Evolutionary conservation across 2,113 vertebrate species (phyloP).

Genomic region (Mohoua ochrocephala): DNA sequence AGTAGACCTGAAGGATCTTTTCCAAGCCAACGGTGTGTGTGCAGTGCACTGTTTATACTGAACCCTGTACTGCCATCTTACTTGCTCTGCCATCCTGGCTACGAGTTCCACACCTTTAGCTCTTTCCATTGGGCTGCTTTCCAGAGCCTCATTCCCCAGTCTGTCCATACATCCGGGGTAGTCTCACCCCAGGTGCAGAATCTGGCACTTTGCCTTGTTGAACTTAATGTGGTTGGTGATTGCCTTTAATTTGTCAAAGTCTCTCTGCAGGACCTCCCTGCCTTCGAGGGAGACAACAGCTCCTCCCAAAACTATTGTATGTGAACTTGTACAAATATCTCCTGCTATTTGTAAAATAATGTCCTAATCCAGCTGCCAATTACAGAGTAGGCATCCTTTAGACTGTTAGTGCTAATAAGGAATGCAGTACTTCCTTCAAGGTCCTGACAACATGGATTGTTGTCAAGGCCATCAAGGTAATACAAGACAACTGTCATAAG

Average conservation of each 20-base stretch:
- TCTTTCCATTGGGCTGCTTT: not conserved
- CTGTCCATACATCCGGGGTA: not conserved
- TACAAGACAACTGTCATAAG: not conserved
- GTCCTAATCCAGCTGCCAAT: not conserved
- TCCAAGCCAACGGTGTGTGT: rapidly evolving
- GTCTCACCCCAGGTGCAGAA: not conserved
- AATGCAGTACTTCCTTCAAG: not conserved
- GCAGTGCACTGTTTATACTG: not conserved
- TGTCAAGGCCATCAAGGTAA: not conserved
- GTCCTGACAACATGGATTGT: not conserved
- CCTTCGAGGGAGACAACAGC: not conserved
- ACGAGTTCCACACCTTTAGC: not conserved
- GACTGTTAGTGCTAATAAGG: not conserved
- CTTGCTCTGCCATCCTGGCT: not conserved
- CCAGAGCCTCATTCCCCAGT: not conserved
- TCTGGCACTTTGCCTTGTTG: not conserved
- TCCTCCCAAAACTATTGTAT: not conserved
- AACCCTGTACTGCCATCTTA: rapidly evolving
- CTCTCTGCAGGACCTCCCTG: not conserved
- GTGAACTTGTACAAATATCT: not conserved
- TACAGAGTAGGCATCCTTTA: not conserved
- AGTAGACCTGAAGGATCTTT: not conserved
- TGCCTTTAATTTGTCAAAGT: not conserved
- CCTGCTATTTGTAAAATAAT: not conserved
- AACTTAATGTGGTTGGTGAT: not conserved